phyloP scores from a whole-genome alignment of 2,888 invertebrate species.

The Drosophila siamana region DNA sequence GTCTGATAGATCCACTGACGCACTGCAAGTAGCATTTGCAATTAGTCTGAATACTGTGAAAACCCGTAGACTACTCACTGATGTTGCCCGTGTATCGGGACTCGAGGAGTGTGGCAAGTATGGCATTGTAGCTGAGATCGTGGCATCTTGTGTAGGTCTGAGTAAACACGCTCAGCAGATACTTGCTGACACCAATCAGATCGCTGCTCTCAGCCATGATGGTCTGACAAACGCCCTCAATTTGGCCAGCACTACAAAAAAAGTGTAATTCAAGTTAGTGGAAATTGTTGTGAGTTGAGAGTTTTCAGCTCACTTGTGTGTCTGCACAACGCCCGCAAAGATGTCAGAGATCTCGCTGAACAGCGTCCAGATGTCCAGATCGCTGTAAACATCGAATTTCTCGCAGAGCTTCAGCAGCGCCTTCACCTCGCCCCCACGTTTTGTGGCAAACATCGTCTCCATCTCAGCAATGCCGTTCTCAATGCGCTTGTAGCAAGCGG shows the following conservation, averaged over 20 bases:
- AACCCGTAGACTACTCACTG: conserved; percentile 66
- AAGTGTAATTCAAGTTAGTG: no score
- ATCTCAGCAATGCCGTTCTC: conserved; percentile 79
- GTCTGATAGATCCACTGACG: conserved; percentile 94
- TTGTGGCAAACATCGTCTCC: conserved; percentile 75
- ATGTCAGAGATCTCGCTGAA: conserved; percentile 82
- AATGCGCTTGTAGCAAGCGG: conserved; percentile 81
- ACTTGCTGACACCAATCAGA: conserved; percentile 72
- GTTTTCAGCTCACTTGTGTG: conserved; percentile 74
- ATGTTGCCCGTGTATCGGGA: conserved; percentile 59
- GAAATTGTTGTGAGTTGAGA: no score
- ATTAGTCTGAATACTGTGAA: neutral
- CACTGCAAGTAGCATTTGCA: conserved; percentile 51
- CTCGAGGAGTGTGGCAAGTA: conserved; percentile 55
- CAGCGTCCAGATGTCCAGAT: conserved; percentile 82
- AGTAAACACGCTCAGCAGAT: conserved; percentile 57
- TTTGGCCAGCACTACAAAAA: conserved; percentile 67
- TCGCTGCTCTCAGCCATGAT: conserved; percentile 77
- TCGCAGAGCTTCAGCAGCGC: conserved; percentile 80
- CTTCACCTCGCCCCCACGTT: conserved; percentile 75
- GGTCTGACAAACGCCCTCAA: conserved; percentile 71
- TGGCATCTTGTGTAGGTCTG: conserved; percentile 58
- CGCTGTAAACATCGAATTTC: conserved; percentile 78
- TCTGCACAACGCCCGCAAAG: conserved; percentile 83
- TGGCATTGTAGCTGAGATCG: conserved; percentile 76